Evolutionary conservation across 2,797 vertebrate species (phyloP).

Genomic region (Paguma larvata): DNA sequence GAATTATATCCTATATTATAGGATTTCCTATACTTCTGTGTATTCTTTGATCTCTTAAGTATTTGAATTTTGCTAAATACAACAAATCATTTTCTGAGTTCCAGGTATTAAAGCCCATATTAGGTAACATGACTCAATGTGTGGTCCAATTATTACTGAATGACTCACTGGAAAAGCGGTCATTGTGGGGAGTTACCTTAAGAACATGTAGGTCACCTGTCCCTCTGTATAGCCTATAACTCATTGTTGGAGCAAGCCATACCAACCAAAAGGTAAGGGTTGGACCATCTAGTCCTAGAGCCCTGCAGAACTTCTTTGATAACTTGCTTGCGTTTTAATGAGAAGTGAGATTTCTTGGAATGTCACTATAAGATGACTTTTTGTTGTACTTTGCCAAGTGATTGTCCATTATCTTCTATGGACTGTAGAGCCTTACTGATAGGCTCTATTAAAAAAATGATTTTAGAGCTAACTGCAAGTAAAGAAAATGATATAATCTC

Average conservation of each 20-base stretch:
- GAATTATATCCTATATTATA: neutral
- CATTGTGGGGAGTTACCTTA: neutral
- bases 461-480: neutral
- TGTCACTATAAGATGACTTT: neutral
- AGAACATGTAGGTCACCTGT: neutral
- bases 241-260: neutral
- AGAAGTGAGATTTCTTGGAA: neutral
- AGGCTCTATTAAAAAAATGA: neutral
- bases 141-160: neutral
- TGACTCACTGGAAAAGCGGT: neutral
- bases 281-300: neutral
- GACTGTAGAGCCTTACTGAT: neutral
- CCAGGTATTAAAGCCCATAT: neutral
- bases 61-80: neutral
- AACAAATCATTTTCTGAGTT: neutral
- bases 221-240: neutral
- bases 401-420: neutral
- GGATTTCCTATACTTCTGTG: neutral
- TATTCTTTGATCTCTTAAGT: neutral
- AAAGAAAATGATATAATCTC: neutral
- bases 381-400: neutral
- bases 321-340: constrained; percentile 22
- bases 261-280: neutral
- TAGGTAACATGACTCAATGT: neutral
- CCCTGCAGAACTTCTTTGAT: neutral